These are phyloP conservation scores for Danionella dracula DNA, from an alignment of 2,797 vertebrate genomes.

Conservation along the genomic window DNA sequence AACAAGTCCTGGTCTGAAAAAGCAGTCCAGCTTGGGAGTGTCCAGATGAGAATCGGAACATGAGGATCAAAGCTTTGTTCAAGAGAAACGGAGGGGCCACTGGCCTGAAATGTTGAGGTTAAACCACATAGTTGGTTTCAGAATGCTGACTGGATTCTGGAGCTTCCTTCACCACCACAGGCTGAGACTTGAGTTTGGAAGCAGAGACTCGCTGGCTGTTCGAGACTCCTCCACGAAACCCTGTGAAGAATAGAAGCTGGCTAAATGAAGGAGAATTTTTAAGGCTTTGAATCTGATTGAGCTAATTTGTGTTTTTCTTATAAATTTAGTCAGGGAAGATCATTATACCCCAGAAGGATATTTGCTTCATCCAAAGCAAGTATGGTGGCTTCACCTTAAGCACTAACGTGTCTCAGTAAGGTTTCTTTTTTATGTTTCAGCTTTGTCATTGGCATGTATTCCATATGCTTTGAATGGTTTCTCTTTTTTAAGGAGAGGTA, in stretches of 20 bases:
- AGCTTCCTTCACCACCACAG: constrained; percentile 65
- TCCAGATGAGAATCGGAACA: constrained; percentile 23
- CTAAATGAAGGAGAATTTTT: neutral
- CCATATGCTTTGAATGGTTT: no score
- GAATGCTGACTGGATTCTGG: constrained; percentile 57
- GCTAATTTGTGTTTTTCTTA: neutral
- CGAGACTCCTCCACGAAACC: constrained; percentile 67
- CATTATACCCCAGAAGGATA: no score
- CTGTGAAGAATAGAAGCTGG: constrained; percentile 51
- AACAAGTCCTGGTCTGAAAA: constrained; percentile 23
- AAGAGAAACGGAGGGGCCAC: neutral
- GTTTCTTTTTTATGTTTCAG: no score
- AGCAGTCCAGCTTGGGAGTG: constrained; percentile 25
- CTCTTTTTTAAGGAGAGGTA: no score
- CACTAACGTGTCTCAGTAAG: no score
- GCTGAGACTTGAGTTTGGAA: constrained; percentile 68
- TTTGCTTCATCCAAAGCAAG: no score
- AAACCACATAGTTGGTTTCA: constrained; percentile 88
- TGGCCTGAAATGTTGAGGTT: constrained; percentile 28
- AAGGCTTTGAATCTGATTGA: neutral
- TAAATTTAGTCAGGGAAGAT: no score
- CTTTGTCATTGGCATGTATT: no score
- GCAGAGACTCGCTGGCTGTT: constrained; percentile 68
- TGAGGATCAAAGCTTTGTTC: constrained; percentile 9
- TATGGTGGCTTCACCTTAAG: no score